Evolutionary conservation across 2,888 invertebrate species (phyloP).

Genomic region (Cheilosia urbana): DNA sequence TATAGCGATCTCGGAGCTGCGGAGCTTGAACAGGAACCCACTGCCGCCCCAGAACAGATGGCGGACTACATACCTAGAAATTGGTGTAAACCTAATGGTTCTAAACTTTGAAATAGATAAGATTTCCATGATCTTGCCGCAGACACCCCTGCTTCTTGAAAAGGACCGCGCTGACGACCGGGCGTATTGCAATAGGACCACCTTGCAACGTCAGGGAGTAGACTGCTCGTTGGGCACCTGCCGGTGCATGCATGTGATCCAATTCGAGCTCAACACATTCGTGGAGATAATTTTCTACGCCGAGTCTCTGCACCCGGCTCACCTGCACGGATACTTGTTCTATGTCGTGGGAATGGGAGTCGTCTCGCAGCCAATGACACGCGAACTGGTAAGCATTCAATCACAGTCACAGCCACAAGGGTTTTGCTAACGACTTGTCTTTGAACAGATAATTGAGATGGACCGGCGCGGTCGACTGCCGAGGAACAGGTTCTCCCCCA

Average conservation of each 20-base stretch:
- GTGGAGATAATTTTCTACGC: constrained; percentile 80
- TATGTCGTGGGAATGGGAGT: constrained; percentile 82
- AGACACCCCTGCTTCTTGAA: constrained; percentile 79
- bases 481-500: constrained; percentile 78
- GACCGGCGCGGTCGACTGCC: constrained; percentile 79
- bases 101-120: constrained; percentile 80
- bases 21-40: background rate
- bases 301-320: constrained; percentile 80
- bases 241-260: constrained; percentile 81
- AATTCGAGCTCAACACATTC: constrained; percentile 79
- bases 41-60: background rate
- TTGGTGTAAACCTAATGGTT: constrained; percentile 7
- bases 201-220: constrained; percentile 78
- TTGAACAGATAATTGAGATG: constrained; percentile 78
- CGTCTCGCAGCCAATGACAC: constrained; percentile 6
- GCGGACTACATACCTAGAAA: constrained; percentile 20
- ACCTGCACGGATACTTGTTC: constrained; percentile 81
- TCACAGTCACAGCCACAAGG: background rate
- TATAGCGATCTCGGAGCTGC: constrained; percentile 19
- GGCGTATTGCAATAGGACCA: constrained; percentile 80
- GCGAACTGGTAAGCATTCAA: constrained; percentile 21
- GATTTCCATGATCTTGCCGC: constrained; percentile 80
- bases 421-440: background rate
- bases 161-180: constrained; percentile 80
- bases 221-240: constrained; percentile 79